Conservation (phyloP, 2,113 vertebrate species). For the Pterophyllum scalare region DNA sequence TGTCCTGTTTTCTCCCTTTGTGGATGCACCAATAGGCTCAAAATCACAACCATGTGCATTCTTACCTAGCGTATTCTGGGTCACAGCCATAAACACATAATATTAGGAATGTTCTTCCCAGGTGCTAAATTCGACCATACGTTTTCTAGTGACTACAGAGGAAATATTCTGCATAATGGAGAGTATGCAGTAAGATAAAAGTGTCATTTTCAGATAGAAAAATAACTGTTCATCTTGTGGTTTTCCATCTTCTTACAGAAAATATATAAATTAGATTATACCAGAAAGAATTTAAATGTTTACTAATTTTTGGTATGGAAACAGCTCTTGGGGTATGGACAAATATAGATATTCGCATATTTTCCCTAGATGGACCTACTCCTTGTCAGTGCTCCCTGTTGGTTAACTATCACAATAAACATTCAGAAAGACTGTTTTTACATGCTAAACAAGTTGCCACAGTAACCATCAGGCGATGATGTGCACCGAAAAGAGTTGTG, state of each 20-base stretch:
- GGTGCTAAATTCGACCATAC: conserved; percentile 70
- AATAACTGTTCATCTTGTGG: conserved; percentile 4
- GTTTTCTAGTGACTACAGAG: conserved; percentile 46
- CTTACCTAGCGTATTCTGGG: conserved; percentile 58
- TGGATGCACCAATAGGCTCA: conserved; percentile 44
- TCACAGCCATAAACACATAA: conserved; percentile 77
- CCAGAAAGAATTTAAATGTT: not conserved
- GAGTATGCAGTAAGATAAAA: conserved; percentile 41
- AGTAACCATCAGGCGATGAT: conserved; percentile 73
- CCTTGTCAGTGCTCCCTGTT: conserved; percentile 51
- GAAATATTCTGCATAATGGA: conserved; percentile 14
- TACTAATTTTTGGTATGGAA: conserved; percentile 20
- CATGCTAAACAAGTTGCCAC: conserved; percentile 73
- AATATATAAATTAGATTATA: conserved; percentile 12
- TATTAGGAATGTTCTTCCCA: conserved; percentile 71
- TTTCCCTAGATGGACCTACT: conserved; percentile 52
- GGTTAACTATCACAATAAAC: conserved; percentile 37
- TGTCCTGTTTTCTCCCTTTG: conserved; percentile 35
- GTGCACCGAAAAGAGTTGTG: conserved; percentile 26
- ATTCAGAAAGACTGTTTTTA: conserved; percentile 58
- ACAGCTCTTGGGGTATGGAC: not conserved
- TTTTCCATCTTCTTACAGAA: conserved; percentile 11
- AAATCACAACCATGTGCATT: conserved; percentile 76
- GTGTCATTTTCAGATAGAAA: conserved; percentile 15
- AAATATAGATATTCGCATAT: conserved; percentile 47